Conservation (phyloP, 2,113 vertebrate genomes). For the Zosterops lateralis region DNA sequence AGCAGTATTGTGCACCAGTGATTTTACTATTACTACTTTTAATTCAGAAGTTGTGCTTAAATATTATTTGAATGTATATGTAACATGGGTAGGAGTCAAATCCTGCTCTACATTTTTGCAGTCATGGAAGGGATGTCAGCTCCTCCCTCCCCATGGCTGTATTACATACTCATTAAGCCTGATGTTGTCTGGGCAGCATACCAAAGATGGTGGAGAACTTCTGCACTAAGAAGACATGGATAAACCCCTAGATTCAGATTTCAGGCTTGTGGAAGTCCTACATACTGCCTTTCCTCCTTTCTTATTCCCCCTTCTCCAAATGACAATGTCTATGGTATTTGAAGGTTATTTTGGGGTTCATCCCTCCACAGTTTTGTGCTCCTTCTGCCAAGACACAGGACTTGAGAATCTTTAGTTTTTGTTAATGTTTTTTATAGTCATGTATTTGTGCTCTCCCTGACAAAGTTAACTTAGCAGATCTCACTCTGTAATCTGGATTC, state of each 20-base stretch:
- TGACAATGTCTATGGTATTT: background rate
- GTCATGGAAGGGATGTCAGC: background rate
- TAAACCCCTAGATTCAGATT: background rate
- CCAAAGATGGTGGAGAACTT: background rate
- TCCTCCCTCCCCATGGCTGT: background rate
- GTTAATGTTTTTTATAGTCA: background rate
- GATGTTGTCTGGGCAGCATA: background rate
- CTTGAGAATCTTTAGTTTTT: background rate
- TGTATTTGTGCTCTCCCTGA: background rate
- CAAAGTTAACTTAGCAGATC: background rate
- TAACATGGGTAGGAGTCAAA: background rate
- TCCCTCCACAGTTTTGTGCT: background rate
- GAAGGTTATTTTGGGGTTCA: background rate
- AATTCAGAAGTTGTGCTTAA: background rate
- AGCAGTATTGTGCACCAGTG: background rate
- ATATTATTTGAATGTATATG: background rate
- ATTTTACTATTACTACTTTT: background rate
- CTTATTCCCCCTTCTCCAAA: background rate
- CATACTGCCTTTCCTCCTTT: background rate
- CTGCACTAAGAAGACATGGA: background rate
- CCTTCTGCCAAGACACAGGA: background rate
- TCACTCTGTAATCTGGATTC: background rate
- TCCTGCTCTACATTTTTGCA: background rate
- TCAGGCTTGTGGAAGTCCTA: background rate
- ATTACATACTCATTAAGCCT: background rate